Evolutionary conservation across 2,113 vertebrate genomes (phyloP), one percentile per base, ranked within the genome.

Genomic region (Neomonachus schauinslandi): DNA sequence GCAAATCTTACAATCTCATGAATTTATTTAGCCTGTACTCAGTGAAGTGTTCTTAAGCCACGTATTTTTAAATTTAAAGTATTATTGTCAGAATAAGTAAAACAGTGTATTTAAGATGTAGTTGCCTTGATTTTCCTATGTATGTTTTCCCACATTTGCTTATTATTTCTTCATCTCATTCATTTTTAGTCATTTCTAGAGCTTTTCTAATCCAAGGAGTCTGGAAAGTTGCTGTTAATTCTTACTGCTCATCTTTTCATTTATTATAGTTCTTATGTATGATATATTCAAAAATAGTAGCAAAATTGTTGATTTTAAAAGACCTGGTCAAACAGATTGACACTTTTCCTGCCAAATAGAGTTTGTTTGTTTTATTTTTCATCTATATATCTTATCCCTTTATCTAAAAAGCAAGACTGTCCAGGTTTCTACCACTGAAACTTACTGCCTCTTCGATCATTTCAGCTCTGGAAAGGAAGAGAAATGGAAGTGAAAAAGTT

Each of bases 401-500:
- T 81, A 55, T 81, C 91, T 91, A 24, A 49, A 72, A 95, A 92
- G 57, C 36, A 89, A 85, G 39, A 83, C 72, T 74, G 28, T 97
- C 77, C 72, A 71, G 81, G 91, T 94, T 96, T 93, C 97, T 89
- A 61, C 82, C 90, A 39, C 91, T 97, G 91, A 93, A 91, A 97
- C 95, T 97, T 88, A 97, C 1, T 97, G 12, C 97, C 89, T 97
- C 85, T 98, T 97, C 96, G 28, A 94, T 98, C 89, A 97, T 98
- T 98, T 97, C 98, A 98, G 98, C 98, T 98, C 98, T 98, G 97
- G 98, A 79, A 97, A 97, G 97, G 98, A 98, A 96, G 93, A 97
- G 95, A 96, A 55, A 99, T 99, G 99, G 98, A 98, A 97, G 96
- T 97, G 95, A 98, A 83, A 28, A 98, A 97, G 92, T 94, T 98